A percentile compares a stretch with the other conserved stretches of the same genome.
These are phyloP conservation scores for Halichoeres trimaculatus DNA, from an alignment of 2,113 vertebrate species.

Conservation along the genomic window DNA sequence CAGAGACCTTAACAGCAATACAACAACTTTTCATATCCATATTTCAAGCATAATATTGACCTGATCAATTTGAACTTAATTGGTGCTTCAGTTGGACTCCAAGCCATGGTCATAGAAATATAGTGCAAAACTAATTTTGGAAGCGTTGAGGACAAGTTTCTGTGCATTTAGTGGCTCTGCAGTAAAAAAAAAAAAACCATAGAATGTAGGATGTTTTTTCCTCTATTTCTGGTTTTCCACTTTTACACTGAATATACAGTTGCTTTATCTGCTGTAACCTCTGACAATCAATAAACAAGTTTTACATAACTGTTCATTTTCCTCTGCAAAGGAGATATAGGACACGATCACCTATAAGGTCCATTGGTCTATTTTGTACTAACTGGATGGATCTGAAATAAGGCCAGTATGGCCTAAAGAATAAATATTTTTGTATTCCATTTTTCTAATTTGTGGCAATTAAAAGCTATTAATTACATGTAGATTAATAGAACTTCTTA, in stretches of 20 bases:
- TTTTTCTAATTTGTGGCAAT: no score
- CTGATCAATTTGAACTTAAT: background rate
- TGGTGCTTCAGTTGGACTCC: background rate
- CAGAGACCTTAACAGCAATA: no score
- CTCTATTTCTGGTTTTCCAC: background rate
- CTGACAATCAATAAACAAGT: background rate
- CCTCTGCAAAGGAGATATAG: background rate
- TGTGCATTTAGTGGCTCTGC: background rate
- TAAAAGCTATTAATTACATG: no score
- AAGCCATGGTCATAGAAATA: no score
- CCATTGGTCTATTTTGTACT: no score
- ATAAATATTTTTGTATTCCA: background rate
- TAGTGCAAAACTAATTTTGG: no score
- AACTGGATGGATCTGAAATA: no score
- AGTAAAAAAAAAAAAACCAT: background rate
- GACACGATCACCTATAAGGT: background rate
- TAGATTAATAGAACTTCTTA: no score
- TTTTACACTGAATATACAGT: no score
- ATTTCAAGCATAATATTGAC: background rate
- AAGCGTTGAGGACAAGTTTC: background rate
- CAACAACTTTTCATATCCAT: no score
- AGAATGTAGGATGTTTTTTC: background rate
- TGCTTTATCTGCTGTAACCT: background rate
- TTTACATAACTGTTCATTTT: background rate
- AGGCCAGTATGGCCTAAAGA: background rate